A percentile compares a stretch with the other conserved stretches of the same genome.
Evolutionary conservation across 2,888 invertebrate species (phyloP).

Genomic region (Phortica okadai): DNA sequence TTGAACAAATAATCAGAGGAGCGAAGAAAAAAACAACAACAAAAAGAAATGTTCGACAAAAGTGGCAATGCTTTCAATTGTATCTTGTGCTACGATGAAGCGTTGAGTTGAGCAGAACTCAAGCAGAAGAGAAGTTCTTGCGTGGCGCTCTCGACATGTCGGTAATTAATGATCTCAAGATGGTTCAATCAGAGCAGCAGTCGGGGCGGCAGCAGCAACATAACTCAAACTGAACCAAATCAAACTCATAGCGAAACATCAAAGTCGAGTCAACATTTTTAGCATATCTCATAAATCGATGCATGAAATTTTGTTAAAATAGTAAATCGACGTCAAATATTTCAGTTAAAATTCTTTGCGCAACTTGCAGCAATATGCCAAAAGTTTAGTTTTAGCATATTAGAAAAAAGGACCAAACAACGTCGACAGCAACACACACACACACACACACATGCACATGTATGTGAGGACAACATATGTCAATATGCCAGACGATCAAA

Average conservation of each 20-base stretch:
- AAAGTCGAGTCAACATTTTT: slow-evolving; percentile 29
- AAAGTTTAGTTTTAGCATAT: not conserved
- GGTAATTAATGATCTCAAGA: slow-evolving; percentile 69
- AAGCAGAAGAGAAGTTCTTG: not conserved
- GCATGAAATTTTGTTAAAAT: slow-evolving; percentile 6
- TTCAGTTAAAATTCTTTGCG: slow-evolving; percentile 25
- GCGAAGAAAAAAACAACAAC: slow-evolving; percentile 23
- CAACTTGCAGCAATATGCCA: slow-evolving; percentile 1
- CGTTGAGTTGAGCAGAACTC: slow-evolving; percentile 13
- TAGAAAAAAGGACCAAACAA: not conserved
- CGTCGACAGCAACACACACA: not conserved
- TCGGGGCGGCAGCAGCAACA: slow-evolving; percentile 34
- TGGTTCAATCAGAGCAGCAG: slow-evolving; percentile 54
- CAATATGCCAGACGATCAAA: slow-evolving; percentile 51
- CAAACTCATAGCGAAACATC: not conserved
- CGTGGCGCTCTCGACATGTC: slow-evolving; percentile 43
- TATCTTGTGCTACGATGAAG: slow-evolving; percentile 33
- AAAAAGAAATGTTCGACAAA: not conserved
- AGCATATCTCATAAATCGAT: slow-evolving; percentile 33
- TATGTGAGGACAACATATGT: slow-evolving; percentile 11
- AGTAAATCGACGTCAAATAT: slow-evolving; percentile 21
- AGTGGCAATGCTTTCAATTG: not conserved
- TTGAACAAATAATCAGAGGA: slow-evolving; percentile 53
- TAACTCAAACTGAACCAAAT: not conserved
- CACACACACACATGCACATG: not conserved